Evolutionary conservation across 1,140 invertebrate genomes (phyloP).

Genomic region (Sycobia sp.): DNA sequence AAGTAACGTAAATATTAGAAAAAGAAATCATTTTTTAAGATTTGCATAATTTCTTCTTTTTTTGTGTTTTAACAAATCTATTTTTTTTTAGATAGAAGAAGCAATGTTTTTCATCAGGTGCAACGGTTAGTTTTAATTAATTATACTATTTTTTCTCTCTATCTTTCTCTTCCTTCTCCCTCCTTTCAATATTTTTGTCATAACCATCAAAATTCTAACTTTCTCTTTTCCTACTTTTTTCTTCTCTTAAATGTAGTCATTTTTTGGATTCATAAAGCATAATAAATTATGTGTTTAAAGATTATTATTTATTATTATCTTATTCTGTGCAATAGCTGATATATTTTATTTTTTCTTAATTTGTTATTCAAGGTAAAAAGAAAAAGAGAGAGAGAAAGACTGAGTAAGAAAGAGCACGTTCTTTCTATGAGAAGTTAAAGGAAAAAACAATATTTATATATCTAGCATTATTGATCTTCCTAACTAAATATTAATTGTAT

Average conservation of each 20-base stretch:
- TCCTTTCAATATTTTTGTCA: neutral
- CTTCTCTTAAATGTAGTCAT: neutral
- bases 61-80: neutral
- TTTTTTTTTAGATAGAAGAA: neutral
- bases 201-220: slow-evolving; percentile 18
- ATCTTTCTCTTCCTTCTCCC: neutral
- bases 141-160: neutral
- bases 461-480: no score
- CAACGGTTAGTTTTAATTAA: slow-evolving; percentile 14
- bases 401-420: neutral
- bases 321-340: no score
- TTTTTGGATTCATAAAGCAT: no score
- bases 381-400: neutral
- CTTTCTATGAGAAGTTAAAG: neutral
- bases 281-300: no score
- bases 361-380: neutral
- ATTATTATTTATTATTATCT: no score
- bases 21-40: no score
- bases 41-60: neutral
- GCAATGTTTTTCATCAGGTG: neutral
- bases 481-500: slow-evolving; percentile 26
- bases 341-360: no score
- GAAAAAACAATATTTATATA: neutral
- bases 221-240: slow-evolving; percentile 24
- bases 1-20: slow-evolving; percentile 9